phyloP scores from a whole-genome alignment of 2,888 invertebrate genomes.

The Adineta ricciae region DNA sequence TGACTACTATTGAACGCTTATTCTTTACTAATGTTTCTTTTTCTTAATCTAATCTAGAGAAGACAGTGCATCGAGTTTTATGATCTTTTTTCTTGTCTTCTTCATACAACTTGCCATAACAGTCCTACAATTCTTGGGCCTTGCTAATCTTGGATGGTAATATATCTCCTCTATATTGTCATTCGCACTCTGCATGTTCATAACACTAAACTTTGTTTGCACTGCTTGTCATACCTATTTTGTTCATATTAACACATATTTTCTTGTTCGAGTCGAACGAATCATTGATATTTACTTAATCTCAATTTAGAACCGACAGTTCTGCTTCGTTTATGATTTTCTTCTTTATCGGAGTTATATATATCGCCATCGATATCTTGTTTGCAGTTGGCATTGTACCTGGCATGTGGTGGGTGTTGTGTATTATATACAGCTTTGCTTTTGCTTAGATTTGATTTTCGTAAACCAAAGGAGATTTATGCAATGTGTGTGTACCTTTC shows the following conservation, averaged over 20 bases:
- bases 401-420: constrained; percentile 11
- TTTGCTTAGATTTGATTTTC: neutral
- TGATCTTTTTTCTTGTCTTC: constrained; percentile 37
- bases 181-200: neutral
- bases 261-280: too few species aligned
- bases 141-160: constrained; percentile 29
- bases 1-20: too few species aligned
- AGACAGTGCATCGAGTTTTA: constrained; percentile 35
- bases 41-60: constrained; percentile 22
- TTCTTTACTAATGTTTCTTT: neutral
- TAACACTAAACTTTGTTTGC: neutral
- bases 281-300: neutral
- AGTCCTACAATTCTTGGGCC: constrained; percentile 18
- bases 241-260: too few species aligned
- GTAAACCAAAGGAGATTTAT: neutral
- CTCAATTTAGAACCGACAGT: neutral
- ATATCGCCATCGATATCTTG: neutral
- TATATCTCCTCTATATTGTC: neutral
- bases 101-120: constrained; percentile 32
- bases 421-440: neutral
- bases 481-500: neutral
- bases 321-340: neutral
- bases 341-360: neutral
- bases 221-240: neutral
- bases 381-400: neutral